Evolutionary conservation across 1,140 invertebrate genomes (phyloP).

Genomic region (Trichogramma pretiosum): DNA sequence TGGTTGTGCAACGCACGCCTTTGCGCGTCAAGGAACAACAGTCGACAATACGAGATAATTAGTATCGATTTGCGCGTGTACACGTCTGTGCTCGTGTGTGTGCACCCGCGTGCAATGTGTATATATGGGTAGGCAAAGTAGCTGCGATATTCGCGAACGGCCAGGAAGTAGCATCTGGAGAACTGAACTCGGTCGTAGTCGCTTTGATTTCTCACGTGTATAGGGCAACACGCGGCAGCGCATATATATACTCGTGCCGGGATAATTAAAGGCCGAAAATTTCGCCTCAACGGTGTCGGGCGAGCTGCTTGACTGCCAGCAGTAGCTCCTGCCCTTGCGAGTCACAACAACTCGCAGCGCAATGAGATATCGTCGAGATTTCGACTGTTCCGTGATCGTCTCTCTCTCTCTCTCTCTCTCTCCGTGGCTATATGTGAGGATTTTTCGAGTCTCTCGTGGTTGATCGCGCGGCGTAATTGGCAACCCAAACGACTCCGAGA

Average conservation of each 20-base stretch:
- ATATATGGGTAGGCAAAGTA: background rate
- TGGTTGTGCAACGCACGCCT: too few relatives aligned
- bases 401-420: background rate
- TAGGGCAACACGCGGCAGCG: too few relatives aligned
- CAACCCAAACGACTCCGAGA: too few relatives aligned
- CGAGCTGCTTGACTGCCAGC: too few relatives aligned
- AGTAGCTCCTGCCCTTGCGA: too few relatives aligned
- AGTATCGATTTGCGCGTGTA: constrained; percentile 3
- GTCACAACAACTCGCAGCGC: too few relatives aligned
- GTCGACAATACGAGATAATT: constrained; percentile 3
- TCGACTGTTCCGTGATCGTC: too few relatives aligned
- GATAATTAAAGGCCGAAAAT: constrained; percentile 19
- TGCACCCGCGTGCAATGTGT: background rate
- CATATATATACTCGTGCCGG: constrained; percentile 10
- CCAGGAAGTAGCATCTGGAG: background rate
- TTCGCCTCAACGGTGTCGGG: background rate
- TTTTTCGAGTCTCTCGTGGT: too few relatives aligned
- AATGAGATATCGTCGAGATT: too few relatives aligned
- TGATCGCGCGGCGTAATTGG: constrained; percentile 13
- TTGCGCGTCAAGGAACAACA: too few relatives aligned
- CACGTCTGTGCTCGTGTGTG: background rate
- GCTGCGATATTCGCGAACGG: too few relatives aligned
- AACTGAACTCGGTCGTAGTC: background rate
- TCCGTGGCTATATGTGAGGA: too few relatives aligned
- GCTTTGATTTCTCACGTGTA: constrained; percentile 10